Evolutionary conservation across 2,797 vertebrate genomes (phyloP).

Genomic region (Tauraco hartlaubi): DNA sequence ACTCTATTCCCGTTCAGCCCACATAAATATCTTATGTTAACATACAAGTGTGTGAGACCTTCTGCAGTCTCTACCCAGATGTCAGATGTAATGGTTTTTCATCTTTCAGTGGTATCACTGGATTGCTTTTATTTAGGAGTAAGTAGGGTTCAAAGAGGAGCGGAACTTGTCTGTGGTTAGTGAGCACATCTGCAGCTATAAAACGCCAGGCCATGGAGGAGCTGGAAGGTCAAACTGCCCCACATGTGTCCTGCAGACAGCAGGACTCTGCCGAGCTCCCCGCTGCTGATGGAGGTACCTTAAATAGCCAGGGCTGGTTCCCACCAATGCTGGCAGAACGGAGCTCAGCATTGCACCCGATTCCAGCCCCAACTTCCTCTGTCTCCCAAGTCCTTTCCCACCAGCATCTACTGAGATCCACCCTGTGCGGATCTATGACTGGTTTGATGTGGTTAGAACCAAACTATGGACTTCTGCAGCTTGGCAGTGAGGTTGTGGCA

Average conservation of each 20-base stretch:
- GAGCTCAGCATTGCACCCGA: neutral
- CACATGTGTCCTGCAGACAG: neutral
- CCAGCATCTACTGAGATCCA: neutral
- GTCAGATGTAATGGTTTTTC: neutral
- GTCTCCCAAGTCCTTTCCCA: neutral
- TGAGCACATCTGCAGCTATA: slow-evolving; percentile 14
- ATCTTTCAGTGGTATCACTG: neutral
- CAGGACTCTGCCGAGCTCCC: neutral
- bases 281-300: neutral
- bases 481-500: accelerated
- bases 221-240: neutral
- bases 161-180: neutral
- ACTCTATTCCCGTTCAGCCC: neutral
- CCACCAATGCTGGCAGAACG: accelerated
- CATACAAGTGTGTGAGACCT: neutral
- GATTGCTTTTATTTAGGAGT: neutral
- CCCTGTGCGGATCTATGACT: accelerated
- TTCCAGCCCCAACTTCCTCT: neutral
- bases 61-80: neutral
- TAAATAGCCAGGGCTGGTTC: neutral
- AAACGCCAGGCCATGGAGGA: neutral
- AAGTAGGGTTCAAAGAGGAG: neutral
- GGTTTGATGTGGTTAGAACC: neutral
- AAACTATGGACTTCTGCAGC: neutral
- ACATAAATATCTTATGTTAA: neutral